A percentile compares a stretch with the other conserved stretches of the same genome.
Conservation (phyloP, 1,140 invertebrate species). For the Micrasema longulum region DNA sequence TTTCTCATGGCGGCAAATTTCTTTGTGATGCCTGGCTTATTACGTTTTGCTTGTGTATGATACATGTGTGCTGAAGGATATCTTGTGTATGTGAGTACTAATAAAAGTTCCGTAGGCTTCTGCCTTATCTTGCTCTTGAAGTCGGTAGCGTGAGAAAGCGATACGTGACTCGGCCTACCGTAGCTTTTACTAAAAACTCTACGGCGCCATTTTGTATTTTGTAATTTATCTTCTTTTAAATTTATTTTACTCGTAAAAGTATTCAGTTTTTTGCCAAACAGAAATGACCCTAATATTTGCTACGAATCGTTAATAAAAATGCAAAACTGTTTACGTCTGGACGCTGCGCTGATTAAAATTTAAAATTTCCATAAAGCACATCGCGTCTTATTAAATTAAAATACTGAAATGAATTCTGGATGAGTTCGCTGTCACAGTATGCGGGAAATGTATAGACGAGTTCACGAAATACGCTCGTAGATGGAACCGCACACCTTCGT, state of each 20-base stretch:
- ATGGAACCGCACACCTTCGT: conserved; percentile 44
- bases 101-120: conserved; percentile 11
- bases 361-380: no score
- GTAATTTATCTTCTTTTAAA: no score
- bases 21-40: conserved; percentile 11
- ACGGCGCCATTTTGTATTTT: neutral
- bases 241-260: no score
- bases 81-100: neutral
- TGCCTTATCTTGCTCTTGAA: conserved; percentile 32
- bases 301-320: no score
- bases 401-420: neutral
- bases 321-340: no score
- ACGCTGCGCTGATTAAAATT: no score
- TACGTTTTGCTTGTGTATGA: neutral
- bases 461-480: neutral
- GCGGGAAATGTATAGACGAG: conserved; percentile 1
- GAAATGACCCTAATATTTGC: no score
- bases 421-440: conserved; percentile 1
- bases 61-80: neutral
- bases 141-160: conserved; percentile 46
- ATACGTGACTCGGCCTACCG: conserved; percentile 44
- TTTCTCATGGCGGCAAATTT: conserved; percentile 3
- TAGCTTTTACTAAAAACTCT: conserved; percentile 12
- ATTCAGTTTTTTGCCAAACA: no score
- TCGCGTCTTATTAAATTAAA: neutral